phyloP scores from a whole-genome alignment of 2,113 vertebrate species.

The Morone chrysops region DNA sequence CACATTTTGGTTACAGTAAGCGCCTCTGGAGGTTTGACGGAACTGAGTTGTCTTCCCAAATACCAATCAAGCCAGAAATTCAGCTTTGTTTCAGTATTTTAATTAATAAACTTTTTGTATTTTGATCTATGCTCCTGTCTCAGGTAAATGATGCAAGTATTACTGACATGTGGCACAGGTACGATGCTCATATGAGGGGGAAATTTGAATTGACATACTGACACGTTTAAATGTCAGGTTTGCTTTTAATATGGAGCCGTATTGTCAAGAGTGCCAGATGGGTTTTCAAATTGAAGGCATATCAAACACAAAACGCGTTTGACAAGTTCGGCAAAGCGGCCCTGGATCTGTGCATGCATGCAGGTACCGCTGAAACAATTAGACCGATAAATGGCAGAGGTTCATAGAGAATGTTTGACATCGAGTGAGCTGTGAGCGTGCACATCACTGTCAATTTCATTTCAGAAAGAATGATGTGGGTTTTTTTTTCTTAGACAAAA shows the following conservation, averaged over 20 bases:
- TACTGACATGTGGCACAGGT: neutral
- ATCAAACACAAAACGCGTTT: constrained; percentile 37
- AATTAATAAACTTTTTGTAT: neutral
- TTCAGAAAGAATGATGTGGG: constrained; percentile 3
- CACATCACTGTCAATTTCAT: neutral
- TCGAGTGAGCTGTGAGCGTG: neutral
- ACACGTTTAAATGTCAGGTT: constrained; percentile 33
- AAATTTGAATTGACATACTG: neutral
- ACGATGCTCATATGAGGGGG: neutral
- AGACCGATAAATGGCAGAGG: constrained; percentile 16
- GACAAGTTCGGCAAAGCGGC: constrained; percentile 43
- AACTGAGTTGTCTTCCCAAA: neutral
- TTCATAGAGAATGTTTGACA: constrained; percentile 14
- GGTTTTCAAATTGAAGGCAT: constrained; percentile 23
- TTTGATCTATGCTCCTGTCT: neutral
- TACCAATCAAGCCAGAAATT: neutral
- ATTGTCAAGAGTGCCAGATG: constrained; percentile 20
- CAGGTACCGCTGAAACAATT: constrained; percentile 38
- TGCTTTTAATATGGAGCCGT: constrained; percentile 16
- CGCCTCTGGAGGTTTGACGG: neutral
- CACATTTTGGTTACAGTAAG: neutral
- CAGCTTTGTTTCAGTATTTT: neutral
- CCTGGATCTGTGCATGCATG: neutral
- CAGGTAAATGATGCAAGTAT: neutral
- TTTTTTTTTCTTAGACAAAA: neutral